These are phyloP conservation scores for Ceratina calcarata DNA, from an alignment of 1,140 invertebrate species.

Conservation along the genomic window DNA sequence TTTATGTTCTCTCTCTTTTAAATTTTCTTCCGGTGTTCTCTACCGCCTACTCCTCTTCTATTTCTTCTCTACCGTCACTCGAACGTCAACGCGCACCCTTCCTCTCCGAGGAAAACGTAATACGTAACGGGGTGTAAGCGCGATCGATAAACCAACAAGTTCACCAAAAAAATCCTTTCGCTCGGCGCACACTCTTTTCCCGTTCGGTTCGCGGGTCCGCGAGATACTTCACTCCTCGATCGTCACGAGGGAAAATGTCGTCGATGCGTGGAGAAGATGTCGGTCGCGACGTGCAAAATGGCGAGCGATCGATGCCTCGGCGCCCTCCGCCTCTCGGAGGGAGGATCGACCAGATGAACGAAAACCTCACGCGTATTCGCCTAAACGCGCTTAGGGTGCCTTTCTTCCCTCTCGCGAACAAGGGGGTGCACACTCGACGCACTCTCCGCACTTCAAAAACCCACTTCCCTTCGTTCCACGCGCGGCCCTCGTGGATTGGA, in stretches of 20 bases:
- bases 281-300: constrained; percentile 72
- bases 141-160: constrained; percentile 31
- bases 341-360: constrained; percentile 46
- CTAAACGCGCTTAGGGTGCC: too few species aligned
- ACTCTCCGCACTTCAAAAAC: constrained; percentile 31
- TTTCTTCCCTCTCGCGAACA: background rate
- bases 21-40: background rate
- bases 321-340: constrained; percentile 54
- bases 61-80: background rate
- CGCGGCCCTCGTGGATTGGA: constrained; percentile 2
- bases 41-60: background rate
- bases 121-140: too few species aligned
- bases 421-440: constrained; percentile 22
- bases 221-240: background rate
- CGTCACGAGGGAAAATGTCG: constrained; percentile 62
- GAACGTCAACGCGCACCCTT: constrained; percentile 16
- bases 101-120: background rate
- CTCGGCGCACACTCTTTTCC: constrained; percentile 2
- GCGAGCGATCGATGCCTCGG: constrained; percentile 74
- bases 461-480: constrained; percentile 12
- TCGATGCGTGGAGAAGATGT: constrained; percentile 63
- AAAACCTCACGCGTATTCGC: constrained; percentile 22
- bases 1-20: background rate
- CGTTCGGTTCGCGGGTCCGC: background rate
- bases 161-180: background rate